A percentile compares a stretch with the other conserved stretches of the same genome.
Evolutionary conservation across 30 jellyfish, hydroid and myxozoan genomes (phyloP).

Genomic region (Phacellophora camtschatica): DNA sequence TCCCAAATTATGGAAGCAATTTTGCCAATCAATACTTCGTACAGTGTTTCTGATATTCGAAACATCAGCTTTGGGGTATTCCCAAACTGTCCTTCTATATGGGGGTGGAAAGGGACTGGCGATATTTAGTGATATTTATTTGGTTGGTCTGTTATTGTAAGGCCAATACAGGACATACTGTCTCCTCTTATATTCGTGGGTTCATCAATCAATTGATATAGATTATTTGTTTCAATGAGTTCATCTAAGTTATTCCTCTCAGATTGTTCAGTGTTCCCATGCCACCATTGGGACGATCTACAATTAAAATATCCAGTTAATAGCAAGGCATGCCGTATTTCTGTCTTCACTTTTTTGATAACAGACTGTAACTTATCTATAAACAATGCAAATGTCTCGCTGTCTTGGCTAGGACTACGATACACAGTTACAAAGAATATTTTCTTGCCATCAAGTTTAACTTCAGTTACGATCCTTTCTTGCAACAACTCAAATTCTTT

Average conservation of each 20-base stretch:
- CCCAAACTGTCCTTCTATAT: conserved; percentile 24
- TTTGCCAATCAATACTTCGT: not conserved
- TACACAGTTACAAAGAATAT: conserved; percentile 1
- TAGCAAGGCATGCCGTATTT: not conserved
- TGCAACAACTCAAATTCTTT: conserved; percentile 24
- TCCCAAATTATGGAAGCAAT: conserved; percentile 9
- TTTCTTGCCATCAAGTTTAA: not conserved
- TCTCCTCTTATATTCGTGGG: not conserved
- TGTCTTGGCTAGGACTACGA: not conserved
- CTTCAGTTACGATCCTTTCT: conserved; percentile 5
- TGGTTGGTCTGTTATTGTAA: conserved; percentile 7
- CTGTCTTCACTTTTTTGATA: conserved; percentile 1
- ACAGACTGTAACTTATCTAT: not conserved
- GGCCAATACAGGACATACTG: too few species aligned
- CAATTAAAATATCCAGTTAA: not conserved
- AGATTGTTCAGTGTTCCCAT: conserved; percentile 21
- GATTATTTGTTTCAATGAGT: conserved; percentile 15
- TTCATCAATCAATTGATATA: conserved; percentile 1
- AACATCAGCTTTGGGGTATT: conserved; percentile 18
- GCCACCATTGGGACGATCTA: conserved; percentile 32
- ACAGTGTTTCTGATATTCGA: not conserved
- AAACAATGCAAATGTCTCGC: not conserved
- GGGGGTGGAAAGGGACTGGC: conserved; percentile 17
- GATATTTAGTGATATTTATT: not conserved
- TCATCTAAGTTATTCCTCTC: conserved; percentile 18